These are phyloP conservation scores for Astyanax mexicanus DNA, from an alignment of 2,797 vertebrate genomes.

Conservation along the genomic window DNA sequence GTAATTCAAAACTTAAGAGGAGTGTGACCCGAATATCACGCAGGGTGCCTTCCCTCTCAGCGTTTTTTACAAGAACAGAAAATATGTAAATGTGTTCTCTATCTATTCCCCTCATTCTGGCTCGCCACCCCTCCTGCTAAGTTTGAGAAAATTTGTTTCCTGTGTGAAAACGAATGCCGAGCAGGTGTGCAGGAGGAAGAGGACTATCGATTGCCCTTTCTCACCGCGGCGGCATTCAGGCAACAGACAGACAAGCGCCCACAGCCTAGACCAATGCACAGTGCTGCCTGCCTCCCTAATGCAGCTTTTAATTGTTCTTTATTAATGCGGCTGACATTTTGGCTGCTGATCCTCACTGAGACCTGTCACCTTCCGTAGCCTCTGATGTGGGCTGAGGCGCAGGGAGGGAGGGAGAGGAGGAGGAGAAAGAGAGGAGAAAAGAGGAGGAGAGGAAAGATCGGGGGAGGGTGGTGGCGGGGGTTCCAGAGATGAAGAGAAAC, in stretches of 20 bases:
- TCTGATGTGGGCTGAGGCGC: slow-evolving; percentile 37
- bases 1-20: no score
- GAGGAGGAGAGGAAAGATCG: slow-evolving; percentile 17
- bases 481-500: neutral
- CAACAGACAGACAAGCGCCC: slow-evolving; percentile 88
- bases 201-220: slow-evolving; percentile 92
- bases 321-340: slow-evolving; percentile 84
- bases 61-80: slow-evolving; percentile 39
- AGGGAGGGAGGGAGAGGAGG: neutral
- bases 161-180: slow-evolving; percentile 88
- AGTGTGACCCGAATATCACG: no score
- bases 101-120: slow-evolving; percentile 19
- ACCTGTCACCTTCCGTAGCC: slow-evolving; percentile 53
- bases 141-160: slow-evolving; percentile 81
- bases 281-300: slow-evolving; percentile 75
- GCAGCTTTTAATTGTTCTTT: slow-evolving; percentile 87
- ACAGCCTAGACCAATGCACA: slow-evolving; percentile 74
- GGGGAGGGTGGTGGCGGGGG: neutral
- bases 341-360: slow-evolving; percentile 74
- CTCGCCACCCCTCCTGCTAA: slow-evolving; percentile 75
- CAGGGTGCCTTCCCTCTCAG: no score
- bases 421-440: neutral
- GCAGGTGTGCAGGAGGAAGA: slow-evolving; percentile 83
- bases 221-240: slow-evolving; percentile 86
- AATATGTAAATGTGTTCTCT: slow-evolving; percentile 58